These are phyloP conservation scores for Muricea muricata DNA, from an alignment of 92 coral and sea anemone species.

Conservation along the genomic window DNA sequence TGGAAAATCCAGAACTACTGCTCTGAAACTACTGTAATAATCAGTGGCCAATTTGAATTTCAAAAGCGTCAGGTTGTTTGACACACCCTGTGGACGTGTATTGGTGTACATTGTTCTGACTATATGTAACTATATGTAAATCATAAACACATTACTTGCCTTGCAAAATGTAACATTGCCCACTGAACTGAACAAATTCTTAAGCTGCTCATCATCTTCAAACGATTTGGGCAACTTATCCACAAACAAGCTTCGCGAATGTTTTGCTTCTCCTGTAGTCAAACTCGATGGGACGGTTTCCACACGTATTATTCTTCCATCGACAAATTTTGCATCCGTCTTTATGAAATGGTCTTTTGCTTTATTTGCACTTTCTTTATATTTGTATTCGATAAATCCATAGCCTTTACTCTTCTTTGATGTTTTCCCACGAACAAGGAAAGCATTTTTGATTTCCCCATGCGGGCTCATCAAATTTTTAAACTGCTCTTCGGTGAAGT, in stretches of 20 bases:
- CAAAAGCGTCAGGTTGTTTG: too few species aligned
- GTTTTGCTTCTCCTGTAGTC: too few species aligned
- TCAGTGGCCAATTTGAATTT: too few species aligned
- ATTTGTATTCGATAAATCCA: too few species aligned
- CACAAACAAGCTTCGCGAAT: too few species aligned
- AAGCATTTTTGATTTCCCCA: constrained; percentile 82
- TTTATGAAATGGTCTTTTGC: constrained; percentile 78
- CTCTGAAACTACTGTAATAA: too few species aligned
- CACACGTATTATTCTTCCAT: constrained; percentile 81
- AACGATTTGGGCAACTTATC: constrained; percentile 90
- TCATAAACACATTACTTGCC: constrained; percentile 69
- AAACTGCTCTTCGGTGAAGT: constrained; percentile 82
- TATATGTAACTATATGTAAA: too few species aligned
- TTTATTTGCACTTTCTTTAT: too few species aligned
- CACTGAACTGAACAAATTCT: too few species aligned
- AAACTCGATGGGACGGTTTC: constrained; percentile 83
- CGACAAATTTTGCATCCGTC: constrained; percentile 79
- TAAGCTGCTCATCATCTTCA: constrained; percentile 77
- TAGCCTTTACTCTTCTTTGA: constrained; percentile 95
- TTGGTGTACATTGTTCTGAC: too few species aligned
- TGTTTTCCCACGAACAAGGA: constrained; percentile 77
- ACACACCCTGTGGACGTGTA: too few species aligned
- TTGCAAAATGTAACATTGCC: constrained; percentile 92
- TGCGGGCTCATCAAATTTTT: constrained; percentile 80
- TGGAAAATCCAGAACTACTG: too few species aligned